Evolutionary conservation across 2,888 invertebrate genomes (phyloP), one percentile per base, ranked within the genome.

Genomic region (Nomada hirtipes): DNA sequence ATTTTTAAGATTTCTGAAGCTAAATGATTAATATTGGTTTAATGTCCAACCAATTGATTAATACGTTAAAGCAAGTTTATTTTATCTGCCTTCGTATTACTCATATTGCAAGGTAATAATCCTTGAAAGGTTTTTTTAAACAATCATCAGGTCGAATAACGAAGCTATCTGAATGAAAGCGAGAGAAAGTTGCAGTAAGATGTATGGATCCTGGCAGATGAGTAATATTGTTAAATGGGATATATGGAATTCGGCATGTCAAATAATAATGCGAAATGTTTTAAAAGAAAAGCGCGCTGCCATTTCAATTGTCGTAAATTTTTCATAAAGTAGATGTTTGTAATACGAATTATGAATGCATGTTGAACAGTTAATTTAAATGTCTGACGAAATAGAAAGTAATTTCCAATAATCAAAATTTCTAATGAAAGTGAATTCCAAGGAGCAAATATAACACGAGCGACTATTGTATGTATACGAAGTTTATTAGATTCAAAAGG

Each of bases 151-250:
- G 36, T 67, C 36, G 55, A 18, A 53, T 42, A 68, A 68, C 20
- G 53, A 55, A 23, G 0, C 4, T 9, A 42, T 36, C 23, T 53
- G 10, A 23, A 53, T 23, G 36, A 53, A 68, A 53, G 67, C 10
- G 67, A 18, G 67, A 53, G 67, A 53, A 53, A 68, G 52, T n/a
- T n/a, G 13, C 26, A 52, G 36, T 9, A 53, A 67, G 53, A 36
- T 20, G 53, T 53, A 36, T 20, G 67, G 36, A 53, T 42, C 67
- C 53, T 36, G 67, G 20, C 36, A 10, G 53, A 53, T 36, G 67
- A 67, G 53, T 67, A 36, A 23, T 67, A 67, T 67, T 29, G 67
- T 20, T 20, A 67, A 67, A 67, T 23, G 53, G 36, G 67, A 67
- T 36, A 15, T 23, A 36, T 15, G 9, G 29, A 29, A 29, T 29